Evolutionary conservation across 2,888 invertebrate genomes (phyloP), one percentile per base, ranked within the genome.

Genomic region (Perithous albicinctus): DNA sequence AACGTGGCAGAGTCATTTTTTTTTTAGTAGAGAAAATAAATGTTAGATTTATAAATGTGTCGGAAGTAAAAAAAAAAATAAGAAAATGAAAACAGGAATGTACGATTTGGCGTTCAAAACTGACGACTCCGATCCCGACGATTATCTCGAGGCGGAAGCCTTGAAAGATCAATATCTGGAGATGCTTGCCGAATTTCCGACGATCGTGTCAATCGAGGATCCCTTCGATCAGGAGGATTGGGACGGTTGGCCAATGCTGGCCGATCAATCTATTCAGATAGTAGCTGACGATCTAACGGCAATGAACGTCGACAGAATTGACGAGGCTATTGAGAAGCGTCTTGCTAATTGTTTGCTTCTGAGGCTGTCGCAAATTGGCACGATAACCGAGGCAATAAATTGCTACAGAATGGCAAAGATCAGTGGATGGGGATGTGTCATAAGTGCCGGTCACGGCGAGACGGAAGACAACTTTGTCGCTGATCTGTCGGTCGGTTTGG

Each of bases 401-500:
- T 88, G 89, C 41, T 87, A 88, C 6, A 89, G 85, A 79, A 85
- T 88, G 83, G 92, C 91, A 0, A 87, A 78, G 23, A 78, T 86
- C 0, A 88, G 86, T 26, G 85, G 89, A 8, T 92, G 91, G 91
- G 86, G 88, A 2, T 87, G 87, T 41, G 76, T 88, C 1, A 85
- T 92, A 0, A 73, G 87, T 10, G 80, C 88, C 1, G 91, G 91
- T 0, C 86, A 86, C 41, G 89, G 87, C 5, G 89, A 90, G 41
- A 92, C 92, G 2, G 92, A 92, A 23, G 92, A 92, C 38, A 88
- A 88, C 72, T 92, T 92, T 54, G 80, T 90, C 0, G 88, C 90
- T 3, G 92, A 92, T 77, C 80, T 91, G 1, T 89, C 90, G 0
- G 87, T 92, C 8, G 92, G 92, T 1, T 61, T 91, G 3, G 88